phyloP scores from a whole-genome alignment of 2,888 invertebrate species.

The Melipona beecheii region DNA sequence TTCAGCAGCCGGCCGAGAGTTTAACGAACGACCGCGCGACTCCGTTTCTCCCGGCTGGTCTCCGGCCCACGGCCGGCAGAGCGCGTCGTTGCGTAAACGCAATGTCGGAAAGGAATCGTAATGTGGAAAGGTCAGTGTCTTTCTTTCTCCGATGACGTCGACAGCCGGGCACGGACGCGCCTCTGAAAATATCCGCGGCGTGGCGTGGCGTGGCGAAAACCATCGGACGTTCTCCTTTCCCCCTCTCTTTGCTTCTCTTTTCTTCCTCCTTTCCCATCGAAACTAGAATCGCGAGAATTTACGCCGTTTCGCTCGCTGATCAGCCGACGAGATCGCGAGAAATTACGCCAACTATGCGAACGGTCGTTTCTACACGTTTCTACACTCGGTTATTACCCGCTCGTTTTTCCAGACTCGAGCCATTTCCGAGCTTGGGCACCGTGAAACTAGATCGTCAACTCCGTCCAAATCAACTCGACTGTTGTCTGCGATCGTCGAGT shows the following conservation, averaged over 20 bases:
- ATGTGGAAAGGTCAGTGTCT: slow-evolving; percentile 78
- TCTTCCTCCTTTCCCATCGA: slow-evolving; percentile 9
- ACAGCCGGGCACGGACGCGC: slow-evolving; percentile 38
- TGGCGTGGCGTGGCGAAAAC: slow-evolving; percentile 41
- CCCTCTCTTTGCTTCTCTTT: not conserved
- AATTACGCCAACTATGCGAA: not conserved
- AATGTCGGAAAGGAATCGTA: slow-evolving; percentile 66
- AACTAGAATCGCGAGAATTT: slow-evolving; percentile 39
- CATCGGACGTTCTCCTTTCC: slow-evolving; percentile 16
- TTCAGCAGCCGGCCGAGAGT: slow-evolving; percentile 46
- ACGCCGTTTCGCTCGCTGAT: slow-evolving; percentile 19
- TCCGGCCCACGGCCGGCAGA: slow-evolving; percentile 30
- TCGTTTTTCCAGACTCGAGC: not conserved
- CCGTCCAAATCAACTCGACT: too few species aligned
- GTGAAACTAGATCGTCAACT: not conserved
- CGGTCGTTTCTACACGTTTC: not conserved
- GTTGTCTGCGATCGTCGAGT: too few species aligned
- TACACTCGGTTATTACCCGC: not conserved
- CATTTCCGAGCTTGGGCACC: not conserved
- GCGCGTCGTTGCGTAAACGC: slow-evolving; percentile 71
- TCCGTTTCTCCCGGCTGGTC: slow-evolving; percentile 29
- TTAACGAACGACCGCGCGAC: slow-evolving; percentile 56
- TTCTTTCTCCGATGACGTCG: slow-evolving; percentile 65
- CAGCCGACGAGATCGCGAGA: not conserved
- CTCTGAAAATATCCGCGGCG: slow-evolving; percentile 62